Evolutionary conservation across 2,797 vertebrate species (phyloP).

Genomic region (Salmo trutta): DNA sequence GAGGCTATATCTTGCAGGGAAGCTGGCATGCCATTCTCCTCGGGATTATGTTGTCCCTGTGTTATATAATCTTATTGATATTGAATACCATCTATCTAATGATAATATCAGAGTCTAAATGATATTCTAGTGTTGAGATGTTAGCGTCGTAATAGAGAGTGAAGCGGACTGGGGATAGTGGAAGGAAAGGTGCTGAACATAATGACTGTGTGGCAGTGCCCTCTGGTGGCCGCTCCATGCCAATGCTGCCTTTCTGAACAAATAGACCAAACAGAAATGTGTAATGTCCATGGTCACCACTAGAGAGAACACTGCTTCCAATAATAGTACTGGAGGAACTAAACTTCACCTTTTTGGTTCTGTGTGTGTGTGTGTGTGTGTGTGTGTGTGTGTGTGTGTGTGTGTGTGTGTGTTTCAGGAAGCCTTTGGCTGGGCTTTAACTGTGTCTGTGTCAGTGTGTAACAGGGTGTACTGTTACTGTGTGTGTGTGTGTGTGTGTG

Average conservation of each 20-base stretch:
- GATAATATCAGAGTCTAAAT: too few species aligned
- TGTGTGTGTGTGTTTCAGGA: too few species aligned
- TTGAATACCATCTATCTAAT: neutral
- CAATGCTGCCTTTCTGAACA: conserved; percentile 19
- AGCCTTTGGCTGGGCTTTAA: neutral
- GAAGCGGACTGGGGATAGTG: neutral
- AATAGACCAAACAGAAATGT: neutral
- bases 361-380: too few species aligned
- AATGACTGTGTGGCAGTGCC: neutral
- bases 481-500: neutral
- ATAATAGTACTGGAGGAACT: neutral
- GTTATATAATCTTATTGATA: neutral
- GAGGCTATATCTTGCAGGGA: neutral
- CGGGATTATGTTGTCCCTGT: neutral
- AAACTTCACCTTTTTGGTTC: neutral
- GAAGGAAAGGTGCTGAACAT: neutral
- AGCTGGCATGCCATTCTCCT: neutral
- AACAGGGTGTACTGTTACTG: neutral
- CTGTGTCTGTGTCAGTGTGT: conserved; percentile 5
- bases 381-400: too few species aligned
- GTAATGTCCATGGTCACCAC: conserved; percentile 26
- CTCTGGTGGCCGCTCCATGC: neutral
- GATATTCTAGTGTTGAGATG: neutral
- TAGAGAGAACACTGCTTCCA: conserved; percentile 28
- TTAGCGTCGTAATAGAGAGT: neutral